phyloP scores from a whole-genome alignment of 2,113 vertebrate species.

The Myotis davidii region DNA sequence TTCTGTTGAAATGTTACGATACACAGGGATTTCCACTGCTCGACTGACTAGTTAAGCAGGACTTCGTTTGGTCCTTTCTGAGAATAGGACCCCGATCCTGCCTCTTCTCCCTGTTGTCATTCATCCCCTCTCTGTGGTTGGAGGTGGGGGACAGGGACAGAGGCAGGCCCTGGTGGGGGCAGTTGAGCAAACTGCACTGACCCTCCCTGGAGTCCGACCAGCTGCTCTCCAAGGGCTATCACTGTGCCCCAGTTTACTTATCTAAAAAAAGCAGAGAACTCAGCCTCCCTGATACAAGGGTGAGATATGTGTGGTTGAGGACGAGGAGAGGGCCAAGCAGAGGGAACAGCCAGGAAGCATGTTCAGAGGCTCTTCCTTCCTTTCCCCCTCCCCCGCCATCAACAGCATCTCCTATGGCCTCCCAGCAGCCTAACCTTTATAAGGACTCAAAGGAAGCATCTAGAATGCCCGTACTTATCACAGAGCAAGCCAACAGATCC shows the following conservation, averaged over 20 bases:
- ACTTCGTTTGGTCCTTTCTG: background rate
- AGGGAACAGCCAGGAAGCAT: background rate
- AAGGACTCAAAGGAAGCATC: background rate
- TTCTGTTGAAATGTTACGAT: constrained; percentile 76
- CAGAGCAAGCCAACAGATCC: background rate
- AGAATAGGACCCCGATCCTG: background rate
- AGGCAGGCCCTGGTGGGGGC: background rate
- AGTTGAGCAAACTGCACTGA: background rate
- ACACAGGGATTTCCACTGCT: constrained; percentile 78
- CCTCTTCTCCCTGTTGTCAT: background rate
- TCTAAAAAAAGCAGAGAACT: background rate
- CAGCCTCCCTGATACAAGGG: background rate
- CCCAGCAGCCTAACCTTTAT: background rate
- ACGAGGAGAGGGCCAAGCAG: background rate
- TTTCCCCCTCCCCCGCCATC: too few species aligned
- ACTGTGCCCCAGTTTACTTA: background rate
- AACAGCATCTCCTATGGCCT: background rate
- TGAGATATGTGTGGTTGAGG: background rate
- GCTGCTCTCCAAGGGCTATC: background rate
- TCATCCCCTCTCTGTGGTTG: background rate
- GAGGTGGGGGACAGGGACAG: background rate
- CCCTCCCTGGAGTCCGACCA: background rate
- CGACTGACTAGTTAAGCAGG: background rate
- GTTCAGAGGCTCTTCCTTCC: background rate
- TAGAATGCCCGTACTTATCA: background rate